A percentile compares a stretch with the other conserved stretches of the same genome.
These are phyloP conservation scores for Drosophila cracens DNA, from an alignment of 2,888 invertebrate species.

Conservation along the genomic window DNA sequence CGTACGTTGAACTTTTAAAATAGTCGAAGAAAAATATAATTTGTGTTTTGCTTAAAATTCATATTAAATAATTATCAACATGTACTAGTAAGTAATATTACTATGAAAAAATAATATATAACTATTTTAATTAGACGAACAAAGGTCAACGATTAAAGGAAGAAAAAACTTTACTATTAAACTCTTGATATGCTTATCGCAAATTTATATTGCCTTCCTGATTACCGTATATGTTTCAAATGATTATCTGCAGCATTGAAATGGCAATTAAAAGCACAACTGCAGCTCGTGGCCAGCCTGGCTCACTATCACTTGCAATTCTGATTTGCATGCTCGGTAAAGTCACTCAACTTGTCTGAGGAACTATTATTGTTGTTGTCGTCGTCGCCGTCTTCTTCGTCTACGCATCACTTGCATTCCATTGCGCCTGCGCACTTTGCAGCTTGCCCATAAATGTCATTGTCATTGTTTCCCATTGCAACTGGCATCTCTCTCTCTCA, in stretches of 20 bases:
- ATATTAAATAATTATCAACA: not conserved
- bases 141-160: constrained; percentile 29
- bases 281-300: constrained; percentile 2
- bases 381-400: not conserved
- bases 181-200: constrained; percentile 41
- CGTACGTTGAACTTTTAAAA: constrained; percentile 8
- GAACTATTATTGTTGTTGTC: not conserved
- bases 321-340: constrained; percentile 49
- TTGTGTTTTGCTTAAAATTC: not conserved
- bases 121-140: constrained; percentile 6
- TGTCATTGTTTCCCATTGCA: constrained; percentile 7
- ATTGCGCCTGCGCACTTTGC: constrained; percentile 47
- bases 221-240: constrained; percentile 25
- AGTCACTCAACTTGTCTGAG: constrained; percentile 13
- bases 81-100: constrained; percentile 2
- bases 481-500: constrained; percentile 8
- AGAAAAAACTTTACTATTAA: constrained; percentile 38
- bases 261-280: constrained; percentile 32
- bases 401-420: constrained; percentile 37
- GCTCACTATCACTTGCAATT: constrained; percentile 20
- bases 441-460: not conserved
- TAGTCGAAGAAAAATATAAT: too few relatives aligned
- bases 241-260: constrained; percentile 18
- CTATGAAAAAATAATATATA: constrained; percentile 3
- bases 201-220: constrained; percentile 19